Conservation (phyloP, 2,888 invertebrate genomes). For the Andrena praecox region DNA sequence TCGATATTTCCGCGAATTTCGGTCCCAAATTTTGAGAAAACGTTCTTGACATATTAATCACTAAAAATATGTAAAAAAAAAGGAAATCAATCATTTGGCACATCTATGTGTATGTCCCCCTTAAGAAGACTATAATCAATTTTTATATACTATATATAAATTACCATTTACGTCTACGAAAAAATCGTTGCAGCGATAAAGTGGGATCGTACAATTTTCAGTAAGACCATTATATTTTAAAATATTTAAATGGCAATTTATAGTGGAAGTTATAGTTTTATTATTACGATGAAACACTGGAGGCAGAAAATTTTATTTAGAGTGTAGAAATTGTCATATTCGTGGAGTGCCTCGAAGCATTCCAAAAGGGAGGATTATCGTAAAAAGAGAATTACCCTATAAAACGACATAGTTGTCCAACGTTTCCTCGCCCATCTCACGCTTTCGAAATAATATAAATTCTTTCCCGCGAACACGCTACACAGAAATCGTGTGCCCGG, state of each 20-base stretch:
- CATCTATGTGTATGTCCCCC: no score
- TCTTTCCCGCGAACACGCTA: background rate
- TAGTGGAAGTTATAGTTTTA: background rate
- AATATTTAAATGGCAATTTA: background rate
- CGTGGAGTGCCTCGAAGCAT: background rate
- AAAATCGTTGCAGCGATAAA: background rate
- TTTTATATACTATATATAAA: background rate
- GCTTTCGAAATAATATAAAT: background rate
- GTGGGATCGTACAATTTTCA: background rate
- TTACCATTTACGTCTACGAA: background rate
- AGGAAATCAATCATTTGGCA: no score
- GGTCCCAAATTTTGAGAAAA: no score
- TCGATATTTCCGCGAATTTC: no score
- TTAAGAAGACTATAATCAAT: no score
- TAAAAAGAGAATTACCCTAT: background rate
- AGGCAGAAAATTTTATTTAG: background rate
- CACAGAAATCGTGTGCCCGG: slow-evolving; percentile 25
- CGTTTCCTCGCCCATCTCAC: background rate
- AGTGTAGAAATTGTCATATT: background rate
- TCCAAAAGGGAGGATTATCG: background rate
- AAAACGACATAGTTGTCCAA: background rate
- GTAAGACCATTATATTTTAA: background rate
- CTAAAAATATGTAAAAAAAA: no score
- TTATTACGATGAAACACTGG: background rate
- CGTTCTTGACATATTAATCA: no score